Evolutionary conservation across 2,113 vertebrate genomes (phyloP).

Genomic region (Nymphicus hollandicus): DNA sequence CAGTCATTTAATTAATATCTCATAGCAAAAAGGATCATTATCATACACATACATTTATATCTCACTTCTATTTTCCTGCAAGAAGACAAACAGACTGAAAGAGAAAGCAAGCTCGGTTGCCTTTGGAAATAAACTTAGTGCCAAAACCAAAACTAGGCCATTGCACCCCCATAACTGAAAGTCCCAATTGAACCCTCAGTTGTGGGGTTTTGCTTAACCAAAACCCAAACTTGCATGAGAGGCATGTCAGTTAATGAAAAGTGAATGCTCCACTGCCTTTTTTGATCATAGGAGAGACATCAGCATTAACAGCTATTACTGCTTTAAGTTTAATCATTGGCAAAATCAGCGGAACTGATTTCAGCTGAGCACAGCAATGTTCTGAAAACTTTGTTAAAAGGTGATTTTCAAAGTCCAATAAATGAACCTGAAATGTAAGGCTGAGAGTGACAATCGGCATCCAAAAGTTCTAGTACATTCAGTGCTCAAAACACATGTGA

Average conservation of each 20-base stretch:
- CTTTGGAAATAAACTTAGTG: not conserved
- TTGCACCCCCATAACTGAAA: not conserved
- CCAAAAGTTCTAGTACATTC: not conserved
- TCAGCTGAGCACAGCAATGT: constrained; percentile 36
- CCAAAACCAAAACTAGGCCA: not conserved
- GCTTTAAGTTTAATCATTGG: constrained; percentile 44
- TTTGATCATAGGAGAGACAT: constrained; percentile 25
- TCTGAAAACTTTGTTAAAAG: constrained; percentile 16
- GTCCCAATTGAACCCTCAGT: not conserved
- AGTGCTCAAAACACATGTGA: not conserved
- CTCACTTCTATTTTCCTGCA: not conserved
- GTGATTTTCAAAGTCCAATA: constrained; percentile 23
- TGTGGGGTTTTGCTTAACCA: not conserved
- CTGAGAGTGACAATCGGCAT: not conserved
- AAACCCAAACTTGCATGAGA: not conserved
- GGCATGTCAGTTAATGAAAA: not conserved
- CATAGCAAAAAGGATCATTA: not conserved
- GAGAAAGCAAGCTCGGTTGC: not conserved
- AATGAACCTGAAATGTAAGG: not conserved
- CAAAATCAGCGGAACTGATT: not conserved
- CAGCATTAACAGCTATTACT: not conserved
- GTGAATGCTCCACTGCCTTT: constrained; percentile 23
- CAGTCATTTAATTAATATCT: not conserved
- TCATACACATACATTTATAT: not conserved
- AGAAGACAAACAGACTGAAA: not conserved